Evolutionary conservation across 2,888 invertebrate genomes (phyloP), one percentile per base, ranked within the genome.

Genomic region (Standfussiana lucernea): DNA sequence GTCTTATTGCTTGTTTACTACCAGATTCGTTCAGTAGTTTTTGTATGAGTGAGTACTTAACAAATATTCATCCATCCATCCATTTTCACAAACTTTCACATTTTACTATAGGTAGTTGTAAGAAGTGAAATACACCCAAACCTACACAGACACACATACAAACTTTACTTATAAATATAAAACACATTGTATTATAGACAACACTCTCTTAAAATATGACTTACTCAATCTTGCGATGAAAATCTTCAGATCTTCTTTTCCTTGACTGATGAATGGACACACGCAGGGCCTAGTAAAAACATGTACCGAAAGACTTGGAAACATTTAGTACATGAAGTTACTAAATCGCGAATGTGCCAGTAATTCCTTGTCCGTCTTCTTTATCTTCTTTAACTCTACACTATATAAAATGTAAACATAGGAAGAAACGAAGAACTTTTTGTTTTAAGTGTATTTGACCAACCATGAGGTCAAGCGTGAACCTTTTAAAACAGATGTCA

Each of bases 251-350:
- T 75, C 61, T 37, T 80, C n/a, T 5, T n/a, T 62, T 42, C 74
- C 35, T 71, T 71, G 32, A 59, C 18, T 7, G 78, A 72, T 61
- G 72, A 77, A 7, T 18, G 8, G 32, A 47, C 62, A 50, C 59
- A 64, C 93, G 87, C 94, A 84, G 77, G 93, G 79, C 77, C 85
- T 90, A 95, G 95, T 91, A 95, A 93, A 80, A 68, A 82, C 90
- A 92, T 92, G 93, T 91, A 95, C 95, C 75, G 75, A 86, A 94
- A 86, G 85, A 86, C 50, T 75, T 42, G 24, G 10, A 75, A 90
- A 92, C 91, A 92, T 95, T 95, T 93, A 93, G 95, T 95, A 95
- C 94, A 91, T 92, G 88, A 89, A 88, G 91, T 95, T 95, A 95
- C 95, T 95, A 95, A 95, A 91, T 82, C 93, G 85, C 82, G 92